These are phyloP conservation scores for Anas acuta DNA, from an alignment of 2,797 vertebrate genomes.

Conservation along the genomic window DNA sequence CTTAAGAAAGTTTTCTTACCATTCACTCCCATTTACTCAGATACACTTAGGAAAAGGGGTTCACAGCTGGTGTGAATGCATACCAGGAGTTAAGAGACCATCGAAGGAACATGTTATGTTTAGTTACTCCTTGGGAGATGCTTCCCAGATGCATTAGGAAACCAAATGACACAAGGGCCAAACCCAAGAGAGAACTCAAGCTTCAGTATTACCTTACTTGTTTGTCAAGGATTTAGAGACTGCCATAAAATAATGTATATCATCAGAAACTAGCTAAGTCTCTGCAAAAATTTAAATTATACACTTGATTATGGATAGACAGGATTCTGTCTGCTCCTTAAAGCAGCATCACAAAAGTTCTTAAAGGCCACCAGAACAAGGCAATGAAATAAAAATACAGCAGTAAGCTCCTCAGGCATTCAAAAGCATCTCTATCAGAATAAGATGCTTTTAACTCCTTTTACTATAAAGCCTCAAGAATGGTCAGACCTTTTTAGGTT, in stretches of 20 bases:
- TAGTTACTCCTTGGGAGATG: neutral
- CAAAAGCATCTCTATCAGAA: neutral
- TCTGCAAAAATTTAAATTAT: neutral
- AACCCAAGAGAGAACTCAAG: neutral
- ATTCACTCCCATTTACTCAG: neutral
- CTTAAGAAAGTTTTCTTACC: neutral
- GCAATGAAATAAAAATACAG: neutral
- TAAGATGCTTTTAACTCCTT: neutral
- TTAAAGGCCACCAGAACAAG: neutral
- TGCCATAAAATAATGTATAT: neutral
- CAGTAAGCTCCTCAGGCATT: neutral
- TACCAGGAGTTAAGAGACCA: neutral
- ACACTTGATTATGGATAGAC: neutral
- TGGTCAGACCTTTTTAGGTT: neutral
- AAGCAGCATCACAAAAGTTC: neutral
- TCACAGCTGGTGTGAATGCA: neutral
- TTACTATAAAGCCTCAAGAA: neutral
- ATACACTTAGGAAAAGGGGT: rapidly evolving
- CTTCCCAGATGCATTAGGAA: neutral
- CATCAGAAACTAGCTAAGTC: neutral
- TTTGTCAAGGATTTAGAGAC: neutral
- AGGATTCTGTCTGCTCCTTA: neutral
- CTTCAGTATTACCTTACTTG: neutral
- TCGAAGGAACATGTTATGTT: rapidly evolving
- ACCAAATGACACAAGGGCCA: neutral